Base-by-base conservation (phyloP, 2,797 vertebrate genomes). In the Periparus ater region DNA sequence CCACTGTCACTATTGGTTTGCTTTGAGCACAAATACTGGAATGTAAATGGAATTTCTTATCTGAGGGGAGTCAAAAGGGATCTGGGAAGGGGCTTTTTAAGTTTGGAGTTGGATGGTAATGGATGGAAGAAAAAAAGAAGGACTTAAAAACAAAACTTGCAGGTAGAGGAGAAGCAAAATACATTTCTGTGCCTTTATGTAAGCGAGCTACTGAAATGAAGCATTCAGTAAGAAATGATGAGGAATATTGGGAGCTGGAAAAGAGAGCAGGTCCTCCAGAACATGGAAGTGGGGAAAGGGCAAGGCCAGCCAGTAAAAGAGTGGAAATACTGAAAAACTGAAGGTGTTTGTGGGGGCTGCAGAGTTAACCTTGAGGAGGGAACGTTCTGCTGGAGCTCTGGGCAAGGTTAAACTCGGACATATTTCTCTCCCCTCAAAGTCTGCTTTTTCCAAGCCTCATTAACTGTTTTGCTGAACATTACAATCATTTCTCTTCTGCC, bases 381-480 rank as follows among this genome's bases (percentile, higher is more conserved):
- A 63, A n/a, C 1, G 27, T 84, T 77, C 81, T 93, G n/a, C 86
- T 73, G 88, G 71, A 77, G 51, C 74, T 62, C 25, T 57, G 67
- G 26, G 53, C 86, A 80, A 95, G 92, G 94, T 93, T 38, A 88
- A 92, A 77, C 51, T 45, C 45, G 83, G 27, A 14, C 42, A 11
- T 75, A 84, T 88, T 77, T 81, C 65, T 88, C 83, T 81, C 38
- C 61, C 67, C 63, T 63, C 68, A n/a, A 91, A 83, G 62, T 6
- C 84, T 95, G 80, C 57, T 47, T 67, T 88, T 48, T 54, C 92
- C 90, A 95, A 94, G 94, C 71, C 91, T 93, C 95, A 96, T 95
- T 96, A 96, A 85, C 94, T 27, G 38, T 97, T 96, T 95, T 95
- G 89, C 95, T 94, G 93, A 96, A 95, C 95, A 95, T 95, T 94